A percentile compares a stretch with the other conserved stretches of the same genome.
Evolutionary conservation across 2,113 vertebrate genomes (phyloP).

Genomic region (Nicator chloris): DNA sequence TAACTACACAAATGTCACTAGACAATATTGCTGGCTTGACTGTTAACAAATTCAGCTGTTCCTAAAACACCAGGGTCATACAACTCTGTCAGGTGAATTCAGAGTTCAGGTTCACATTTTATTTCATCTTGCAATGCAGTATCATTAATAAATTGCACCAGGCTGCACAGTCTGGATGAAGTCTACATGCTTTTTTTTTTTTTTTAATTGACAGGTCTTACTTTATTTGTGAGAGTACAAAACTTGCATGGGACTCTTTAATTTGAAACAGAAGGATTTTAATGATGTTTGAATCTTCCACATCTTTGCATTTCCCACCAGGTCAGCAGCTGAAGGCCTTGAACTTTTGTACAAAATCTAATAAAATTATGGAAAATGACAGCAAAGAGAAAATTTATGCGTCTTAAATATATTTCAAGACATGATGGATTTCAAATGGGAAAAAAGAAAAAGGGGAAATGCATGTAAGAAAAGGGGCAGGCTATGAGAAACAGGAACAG

Average conservation of each 20-base stretch:
- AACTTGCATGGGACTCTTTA: slow-evolving; percentile 33
- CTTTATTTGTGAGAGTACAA: slow-evolving; percentile 55
- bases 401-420: slow-evolving; percentile 39
- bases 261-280: slow-evolving; percentile 39
- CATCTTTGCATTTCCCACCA: slow-evolving; percentile 31
- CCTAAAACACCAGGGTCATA: not conserved
- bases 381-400: slow-evolving; percentile 43
- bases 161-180: not conserved
- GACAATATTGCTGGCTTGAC: not conserved
- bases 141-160: slow-evolving; percentile 13
- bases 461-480: not conserved
- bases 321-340: slow-evolving; percentile 41
- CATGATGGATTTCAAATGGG: not conserved
- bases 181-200: not conserved
- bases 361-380: slow-evolving; percentile 54
- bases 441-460: slow-evolving; percentile 2
- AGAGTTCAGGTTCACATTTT: not conserved
- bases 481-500: not conserved
- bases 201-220: slow-evolving; percentile 1
- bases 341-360: slow-evolving; percentile 38
- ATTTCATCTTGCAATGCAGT: not conserved
- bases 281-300: slow-evolving; percentile 26
- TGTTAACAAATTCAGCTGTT: not conserved
- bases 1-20: not conserved
- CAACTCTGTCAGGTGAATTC: not conserved